These are phyloP conservation scores for Mico argentatus DNA, from an alignment of 2,797 vertebrate genomes.

Conservation along the genomic window DNA sequence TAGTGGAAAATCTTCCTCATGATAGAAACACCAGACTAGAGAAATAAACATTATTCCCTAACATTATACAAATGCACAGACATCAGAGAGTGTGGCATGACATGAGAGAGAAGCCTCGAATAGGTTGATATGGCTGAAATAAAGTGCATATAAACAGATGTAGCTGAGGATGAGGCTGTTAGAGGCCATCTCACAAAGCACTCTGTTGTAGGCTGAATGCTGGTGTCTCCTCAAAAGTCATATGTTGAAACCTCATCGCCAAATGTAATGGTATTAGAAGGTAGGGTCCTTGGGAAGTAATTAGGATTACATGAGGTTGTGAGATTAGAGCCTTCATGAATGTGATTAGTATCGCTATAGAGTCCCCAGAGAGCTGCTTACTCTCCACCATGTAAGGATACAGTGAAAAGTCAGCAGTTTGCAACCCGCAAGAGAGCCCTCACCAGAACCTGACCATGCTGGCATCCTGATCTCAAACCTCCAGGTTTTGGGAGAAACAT, in stretches of 20 bases:
- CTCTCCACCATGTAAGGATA: background rate
- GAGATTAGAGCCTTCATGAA: background rate
- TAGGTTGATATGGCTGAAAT: background rate
- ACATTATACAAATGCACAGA: background rate
- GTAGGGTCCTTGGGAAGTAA: background rate
- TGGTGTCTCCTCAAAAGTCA: background rate
- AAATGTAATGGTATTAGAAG: background rate
- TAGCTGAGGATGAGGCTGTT: background rate
- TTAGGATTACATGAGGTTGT: background rate
- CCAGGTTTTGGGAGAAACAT: background rate
- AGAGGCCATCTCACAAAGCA: accelerated
- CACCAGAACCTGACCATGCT: background rate
- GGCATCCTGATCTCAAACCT: background rate
- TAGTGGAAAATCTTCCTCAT: background rate
- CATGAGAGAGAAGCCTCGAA: background rate
- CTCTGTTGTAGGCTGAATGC: background rate
- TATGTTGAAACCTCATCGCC: background rate
- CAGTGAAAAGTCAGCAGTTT: background rate
- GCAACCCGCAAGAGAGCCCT: background rate
- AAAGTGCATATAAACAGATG: background rate
- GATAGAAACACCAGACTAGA: background rate
- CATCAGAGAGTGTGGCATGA: background rate
- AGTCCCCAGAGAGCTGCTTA: background rate
- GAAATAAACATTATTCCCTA: background rate
- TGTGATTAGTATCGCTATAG: background rate